These are phyloP conservation scores for Rynchops niger DNA, from an alignment of 2,113 vertebrate genomes.

Conservation along the genomic window DNA sequence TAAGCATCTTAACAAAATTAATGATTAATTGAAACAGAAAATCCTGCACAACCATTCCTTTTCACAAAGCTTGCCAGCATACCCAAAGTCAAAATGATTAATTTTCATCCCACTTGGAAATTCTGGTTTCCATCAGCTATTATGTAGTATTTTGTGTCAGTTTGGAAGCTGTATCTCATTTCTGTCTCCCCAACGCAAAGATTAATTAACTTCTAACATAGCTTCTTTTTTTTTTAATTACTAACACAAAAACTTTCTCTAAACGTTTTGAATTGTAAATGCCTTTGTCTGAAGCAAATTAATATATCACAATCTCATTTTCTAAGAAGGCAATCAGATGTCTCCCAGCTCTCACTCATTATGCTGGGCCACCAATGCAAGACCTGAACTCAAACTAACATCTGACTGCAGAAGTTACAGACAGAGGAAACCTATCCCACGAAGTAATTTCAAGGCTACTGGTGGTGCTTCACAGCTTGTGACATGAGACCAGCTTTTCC, in stretches of 20 bases:
- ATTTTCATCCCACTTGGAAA: conserved; percentile 1
- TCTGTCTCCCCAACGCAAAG: neutral
- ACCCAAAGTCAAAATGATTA: neutral
- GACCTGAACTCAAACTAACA: neutral
- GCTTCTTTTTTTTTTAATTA: neutral
- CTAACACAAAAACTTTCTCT: neutral
- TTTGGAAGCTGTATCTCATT: neutral
- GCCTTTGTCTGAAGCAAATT: neutral
- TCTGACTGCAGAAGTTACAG: neutral
- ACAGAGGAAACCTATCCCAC: neutral
- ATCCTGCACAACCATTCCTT: neutral
- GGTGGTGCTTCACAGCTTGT: neutral
- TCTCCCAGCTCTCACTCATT: neutral
- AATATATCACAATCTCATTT: neutral
- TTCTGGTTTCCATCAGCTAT: neutral
- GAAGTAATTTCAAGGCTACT: neutral
- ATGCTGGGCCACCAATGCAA: neutral
- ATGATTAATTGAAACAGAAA: neutral
- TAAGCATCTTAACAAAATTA: neutral
- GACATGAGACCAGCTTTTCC: neutral
- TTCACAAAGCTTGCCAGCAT: neutral
- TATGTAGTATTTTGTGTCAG: neutral
- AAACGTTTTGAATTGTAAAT: neutral
- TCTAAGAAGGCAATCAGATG: neutral
- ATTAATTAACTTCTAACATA: neutral